phyloP scores from a whole-genome alignment of 2,113 vertebrate species.

The Tringa solitaria region DNA sequence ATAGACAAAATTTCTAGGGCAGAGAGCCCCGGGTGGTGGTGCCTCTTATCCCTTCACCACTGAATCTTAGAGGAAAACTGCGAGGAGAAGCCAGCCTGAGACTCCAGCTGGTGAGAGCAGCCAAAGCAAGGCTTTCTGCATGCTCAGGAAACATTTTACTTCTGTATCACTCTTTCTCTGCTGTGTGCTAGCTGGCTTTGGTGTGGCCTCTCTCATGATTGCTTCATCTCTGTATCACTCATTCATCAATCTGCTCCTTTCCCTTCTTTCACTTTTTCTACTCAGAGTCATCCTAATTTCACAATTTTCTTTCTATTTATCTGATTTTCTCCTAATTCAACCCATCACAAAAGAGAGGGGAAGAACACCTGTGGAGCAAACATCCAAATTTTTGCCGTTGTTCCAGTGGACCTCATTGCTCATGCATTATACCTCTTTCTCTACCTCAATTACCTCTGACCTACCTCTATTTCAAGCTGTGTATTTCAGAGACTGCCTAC shows the following conservation, averaged over 20 bases:
- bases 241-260: rapidly evolving
- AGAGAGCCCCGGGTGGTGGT: neutral
- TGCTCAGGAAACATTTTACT: neutral
- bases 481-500: neutral
- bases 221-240: neutral
- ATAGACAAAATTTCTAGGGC: neutral
- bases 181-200: neutral
- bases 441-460: neutral
- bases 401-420: neutral
- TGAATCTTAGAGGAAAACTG: neutral
- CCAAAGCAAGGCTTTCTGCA: neutral
- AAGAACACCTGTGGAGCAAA: neutral
- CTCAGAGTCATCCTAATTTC: neutral
- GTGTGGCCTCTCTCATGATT: neutral
- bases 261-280: neutral
- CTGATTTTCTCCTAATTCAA: neutral
- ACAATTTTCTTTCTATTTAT: neutral
- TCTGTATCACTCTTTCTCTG: neutral
- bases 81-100: neutral
- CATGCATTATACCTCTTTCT: neutral
- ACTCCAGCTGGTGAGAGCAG: neutral
- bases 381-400: neutral
- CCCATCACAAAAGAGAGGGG: neutral
- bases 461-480: neutral
- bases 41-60: neutral